These are phyloP conservation scores for Anarhynchus alexandrinus DNA, from an alignment of 2,113 vertebrate species.

Conservation along the genomic window DNA sequence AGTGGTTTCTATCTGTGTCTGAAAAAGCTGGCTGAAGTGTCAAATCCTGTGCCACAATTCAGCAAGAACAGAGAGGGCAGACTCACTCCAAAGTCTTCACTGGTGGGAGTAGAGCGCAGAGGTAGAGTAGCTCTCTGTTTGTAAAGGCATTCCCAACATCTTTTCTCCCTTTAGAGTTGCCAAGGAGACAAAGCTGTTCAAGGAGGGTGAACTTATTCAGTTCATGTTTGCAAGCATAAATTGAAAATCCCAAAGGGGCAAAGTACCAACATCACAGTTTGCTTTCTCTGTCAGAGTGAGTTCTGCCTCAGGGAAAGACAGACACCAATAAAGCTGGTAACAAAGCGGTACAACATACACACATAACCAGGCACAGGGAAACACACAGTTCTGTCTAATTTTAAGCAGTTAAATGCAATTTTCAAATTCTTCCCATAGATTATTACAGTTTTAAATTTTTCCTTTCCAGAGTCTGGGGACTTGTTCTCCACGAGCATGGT, in stretches of 20 bases:
- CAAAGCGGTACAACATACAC: neutral
- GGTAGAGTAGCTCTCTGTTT: neutral
- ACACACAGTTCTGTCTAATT: neutral
- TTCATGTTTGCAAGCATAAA: neutral
- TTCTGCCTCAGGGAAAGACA: neutral
- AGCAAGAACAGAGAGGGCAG: neutral
- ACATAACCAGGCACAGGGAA: neutral
- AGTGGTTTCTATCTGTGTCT: neutral
- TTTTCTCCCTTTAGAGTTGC: neutral
- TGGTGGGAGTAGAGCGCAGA: rapidly evolving
- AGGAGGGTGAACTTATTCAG: neutral
- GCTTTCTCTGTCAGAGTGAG: neutral
- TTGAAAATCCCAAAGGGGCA: neutral
- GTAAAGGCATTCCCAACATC: neutral
- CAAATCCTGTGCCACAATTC: neutral
- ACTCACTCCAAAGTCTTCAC: neutral
- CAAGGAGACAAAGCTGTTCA: neutral
- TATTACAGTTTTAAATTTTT: neutral
- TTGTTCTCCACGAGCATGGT: neutral
- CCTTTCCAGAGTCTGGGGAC: neutral
- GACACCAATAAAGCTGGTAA: neutral
- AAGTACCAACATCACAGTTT: neutral
- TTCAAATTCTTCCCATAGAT: neutral
- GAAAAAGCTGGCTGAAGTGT: neutral
- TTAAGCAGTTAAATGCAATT: neutral